Conservation (phyloP, 2,797 vertebrate genomes). For the Sibirionetta formosa region DNA sequence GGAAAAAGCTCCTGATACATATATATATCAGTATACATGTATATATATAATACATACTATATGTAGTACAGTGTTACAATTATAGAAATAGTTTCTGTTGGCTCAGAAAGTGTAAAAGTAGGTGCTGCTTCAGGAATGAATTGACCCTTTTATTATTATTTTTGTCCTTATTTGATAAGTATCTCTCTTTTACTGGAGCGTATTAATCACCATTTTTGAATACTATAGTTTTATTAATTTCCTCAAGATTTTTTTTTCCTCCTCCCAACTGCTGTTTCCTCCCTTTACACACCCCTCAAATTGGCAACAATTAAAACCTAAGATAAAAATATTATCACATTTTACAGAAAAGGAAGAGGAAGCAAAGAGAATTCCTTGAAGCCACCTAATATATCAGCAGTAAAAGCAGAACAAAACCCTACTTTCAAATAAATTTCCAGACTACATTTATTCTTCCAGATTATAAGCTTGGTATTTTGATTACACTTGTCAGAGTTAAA, state of each 20-base stretch:
- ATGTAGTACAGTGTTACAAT: not conserved
- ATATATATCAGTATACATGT: too few relatives aligned
- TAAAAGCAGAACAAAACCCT: not conserved
- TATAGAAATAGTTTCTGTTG: not conserved
- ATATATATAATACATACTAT: too few relatives aligned
- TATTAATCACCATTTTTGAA: not conserved
- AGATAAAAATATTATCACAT: not conserved
- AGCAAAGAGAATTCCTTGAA: not conserved
- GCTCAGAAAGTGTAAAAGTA: not conserved
- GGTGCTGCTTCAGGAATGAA: not conserved
- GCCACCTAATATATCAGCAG: not conserved
- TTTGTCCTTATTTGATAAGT: not conserved
- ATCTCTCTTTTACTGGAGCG: not conserved
- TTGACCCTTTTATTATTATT: not conserved
- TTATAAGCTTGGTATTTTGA: not conserved
- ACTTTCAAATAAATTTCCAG: not conserved
- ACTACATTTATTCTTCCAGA: not conserved
- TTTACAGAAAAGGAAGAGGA: not conserved
- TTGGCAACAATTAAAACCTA: not conserved
- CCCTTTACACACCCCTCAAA: not conserved
- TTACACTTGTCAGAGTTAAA: not conserved
- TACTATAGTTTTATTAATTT: not conserved
- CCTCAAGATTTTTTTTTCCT: not conserved
- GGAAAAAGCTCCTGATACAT: not conserved
- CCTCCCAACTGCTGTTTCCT: not conserved